These are phyloP conservation scores for Percina caprodes DNA, from an alignment of 2,113 vertebrate genomes.

Conservation along the genomic window DNA sequence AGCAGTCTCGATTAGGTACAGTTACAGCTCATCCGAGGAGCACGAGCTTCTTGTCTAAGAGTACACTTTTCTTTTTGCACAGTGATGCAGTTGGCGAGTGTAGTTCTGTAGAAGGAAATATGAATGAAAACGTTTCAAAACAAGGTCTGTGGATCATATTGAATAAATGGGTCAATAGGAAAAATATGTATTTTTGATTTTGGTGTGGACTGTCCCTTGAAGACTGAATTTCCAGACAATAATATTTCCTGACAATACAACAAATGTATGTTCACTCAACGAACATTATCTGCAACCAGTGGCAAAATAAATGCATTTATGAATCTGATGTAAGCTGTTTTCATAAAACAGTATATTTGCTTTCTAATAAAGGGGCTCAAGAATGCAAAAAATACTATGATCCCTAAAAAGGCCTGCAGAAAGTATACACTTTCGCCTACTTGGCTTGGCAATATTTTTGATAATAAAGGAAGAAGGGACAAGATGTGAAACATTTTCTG, in stretches of 20 bases:
- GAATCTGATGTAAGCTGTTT: neutral
- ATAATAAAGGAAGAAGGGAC: conserved; percentile 30
- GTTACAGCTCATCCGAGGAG: too few relatives aligned
- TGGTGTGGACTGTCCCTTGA: too few relatives aligned
- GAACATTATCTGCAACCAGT: neutral
- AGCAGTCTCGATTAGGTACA: too few relatives aligned
- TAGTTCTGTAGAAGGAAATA: too few relatives aligned
- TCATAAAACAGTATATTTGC: neutral
- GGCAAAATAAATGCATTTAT: neutral
- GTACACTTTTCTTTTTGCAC: too few relatives aligned
- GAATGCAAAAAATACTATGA: neutral
- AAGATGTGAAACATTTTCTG: conserved; percentile 35
- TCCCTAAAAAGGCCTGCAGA: neutral
- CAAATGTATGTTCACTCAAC: neutral
- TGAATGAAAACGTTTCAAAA: too few relatives aligned
- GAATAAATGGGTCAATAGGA: too few relatives aligned
- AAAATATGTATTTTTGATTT: too few relatives aligned
- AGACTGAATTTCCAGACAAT: neutral
- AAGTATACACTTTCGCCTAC: conserved; percentile 6
- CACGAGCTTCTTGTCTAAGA: too few relatives aligned
- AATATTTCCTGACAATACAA: neutral
- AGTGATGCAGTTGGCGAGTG: too few relatives aligned
- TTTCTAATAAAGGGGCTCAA: neutral
- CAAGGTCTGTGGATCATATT: too few relatives aligned
- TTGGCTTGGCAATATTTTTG: conserved; percentile 41